Percentiles rank a stretch among this genome's conserved stretches.
Conservation (phyloP, 2,113 vertebrate species). For the Lophius piscatorius region DNA sequence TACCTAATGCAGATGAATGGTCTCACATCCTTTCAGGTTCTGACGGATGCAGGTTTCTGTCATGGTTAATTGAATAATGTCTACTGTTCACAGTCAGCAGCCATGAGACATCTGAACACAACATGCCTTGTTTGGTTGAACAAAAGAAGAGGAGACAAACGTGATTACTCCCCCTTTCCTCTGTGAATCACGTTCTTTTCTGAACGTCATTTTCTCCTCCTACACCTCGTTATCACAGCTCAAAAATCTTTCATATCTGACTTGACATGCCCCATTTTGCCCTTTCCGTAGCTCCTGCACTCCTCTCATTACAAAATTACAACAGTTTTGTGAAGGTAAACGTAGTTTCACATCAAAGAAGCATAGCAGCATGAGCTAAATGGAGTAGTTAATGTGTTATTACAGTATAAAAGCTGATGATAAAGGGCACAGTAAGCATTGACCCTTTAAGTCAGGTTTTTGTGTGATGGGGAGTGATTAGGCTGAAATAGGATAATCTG, state of each 20-base stretch:
- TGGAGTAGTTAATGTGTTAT: conserved; percentile 19
- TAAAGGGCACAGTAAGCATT: conserved; percentile 34
- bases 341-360: neutral
- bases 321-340: neutral
- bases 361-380: neutral
- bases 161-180: conserved; percentile 10
- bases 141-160: conserved; percentile 25
- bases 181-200: conserved; percentile 3
- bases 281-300: neutral
- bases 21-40: conserved; percentile 6
- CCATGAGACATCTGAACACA: conserved; percentile 37
- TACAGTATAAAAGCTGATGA: conserved; percentile 13
- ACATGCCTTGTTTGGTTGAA: conserved; percentile 30
- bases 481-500: conserved; percentile 64
- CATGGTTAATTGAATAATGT: conserved; percentile 47
- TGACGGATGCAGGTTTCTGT: conserved; percentile 43
- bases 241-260: neutral
- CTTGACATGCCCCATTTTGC: neutral
- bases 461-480: conserved; percentile 30
- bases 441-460: conserved; percentile 52
- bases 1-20: conserved; percentile 58
- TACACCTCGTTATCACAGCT: neutral
- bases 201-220: neutral
- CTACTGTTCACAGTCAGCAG: conserved; percentile 42
- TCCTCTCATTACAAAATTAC: neutral